Evolutionary conservation across 2,888 invertebrate genomes (phyloP).

Genomic region (Rhingia rostrata): DNA sequence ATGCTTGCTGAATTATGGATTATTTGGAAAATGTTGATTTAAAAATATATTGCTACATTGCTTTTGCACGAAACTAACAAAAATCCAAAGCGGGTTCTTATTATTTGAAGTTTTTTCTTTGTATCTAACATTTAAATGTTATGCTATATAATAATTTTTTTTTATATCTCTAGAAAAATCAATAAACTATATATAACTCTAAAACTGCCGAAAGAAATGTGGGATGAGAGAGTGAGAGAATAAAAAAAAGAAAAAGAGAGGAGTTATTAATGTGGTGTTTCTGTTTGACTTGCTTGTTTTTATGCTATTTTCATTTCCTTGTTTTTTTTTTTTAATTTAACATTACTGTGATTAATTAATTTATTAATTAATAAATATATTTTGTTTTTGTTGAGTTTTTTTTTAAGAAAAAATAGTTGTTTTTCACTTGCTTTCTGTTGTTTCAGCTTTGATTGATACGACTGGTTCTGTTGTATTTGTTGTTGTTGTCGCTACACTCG

Average conservation of each 20-base stretch:
- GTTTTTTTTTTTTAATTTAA: conserved; percentile 50
- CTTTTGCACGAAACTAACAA: conserved; percentile 66
- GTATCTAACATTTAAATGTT: conserved; percentile 39
- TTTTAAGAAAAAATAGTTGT: conserved; percentile 55
- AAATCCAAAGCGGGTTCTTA: conserved; percentile 38
- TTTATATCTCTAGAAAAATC: conserved; percentile 39
- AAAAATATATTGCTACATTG: conserved; percentile 58
- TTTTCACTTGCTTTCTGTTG: conserved; percentile 75
- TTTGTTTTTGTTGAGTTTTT: conserved; percentile 14
- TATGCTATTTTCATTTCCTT: conserved; percentile 54
- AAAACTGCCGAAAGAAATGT: conserved; percentile 51
- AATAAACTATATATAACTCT: conserved; percentile 43
- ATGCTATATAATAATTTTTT: conserved; percentile 22
- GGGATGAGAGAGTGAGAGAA: conserved; percentile 52
- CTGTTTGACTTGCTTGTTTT: conserved; percentile 60
- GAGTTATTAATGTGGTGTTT: conserved; percentile 54
- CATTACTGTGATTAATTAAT: conserved; percentile 59
- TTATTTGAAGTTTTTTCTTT: conserved; percentile 10
- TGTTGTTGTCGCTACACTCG: conserved; percentile 29
- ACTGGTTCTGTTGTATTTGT: conserved; percentile 26
- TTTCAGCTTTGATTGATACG: conserved; percentile 31
- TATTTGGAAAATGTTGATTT: conserved; percentile 19
- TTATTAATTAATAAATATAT: conserved; percentile 47
- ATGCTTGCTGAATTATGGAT: conserved; percentile 45
- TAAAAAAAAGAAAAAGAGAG: conserved; percentile 42